Percentiles rank a stretch among this genome's conserved stretches.
These are phyloP conservation scores for Aldabrachelys gigantea DNA, from an alignment of 2,113 vertebrate species.

Conservation along the genomic window DNA sequence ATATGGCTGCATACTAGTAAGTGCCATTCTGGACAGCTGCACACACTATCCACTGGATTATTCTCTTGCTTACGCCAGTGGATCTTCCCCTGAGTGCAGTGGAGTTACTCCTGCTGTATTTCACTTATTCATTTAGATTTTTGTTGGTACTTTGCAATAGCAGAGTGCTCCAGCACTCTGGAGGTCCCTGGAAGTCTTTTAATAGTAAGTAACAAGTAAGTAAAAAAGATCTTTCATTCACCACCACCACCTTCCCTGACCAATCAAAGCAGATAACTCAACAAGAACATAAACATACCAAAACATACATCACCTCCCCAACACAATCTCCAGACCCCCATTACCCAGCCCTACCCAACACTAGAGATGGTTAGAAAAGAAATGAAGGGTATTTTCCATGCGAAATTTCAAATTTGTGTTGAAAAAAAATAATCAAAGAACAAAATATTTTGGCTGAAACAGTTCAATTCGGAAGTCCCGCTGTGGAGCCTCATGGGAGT, in stretches of 20 bases:
- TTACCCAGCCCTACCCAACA: not conserved
- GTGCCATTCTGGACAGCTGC: not conserved
- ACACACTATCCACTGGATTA: not conserved
- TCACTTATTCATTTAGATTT: not conserved
- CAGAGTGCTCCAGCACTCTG: no score
- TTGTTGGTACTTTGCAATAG: not conserved
- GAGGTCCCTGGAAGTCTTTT: not conserved
- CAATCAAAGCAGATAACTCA: not conserved
- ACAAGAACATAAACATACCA: not conserved
- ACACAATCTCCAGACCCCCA: not conserved
- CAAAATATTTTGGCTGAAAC: not conserved
- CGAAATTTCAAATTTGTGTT: not conserved
- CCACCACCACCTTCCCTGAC: not conserved
- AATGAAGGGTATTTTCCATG: not conserved
- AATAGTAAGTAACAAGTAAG: not conserved
- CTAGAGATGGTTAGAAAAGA: not conserved
- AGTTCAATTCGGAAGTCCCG: not conserved
- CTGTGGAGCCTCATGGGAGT: not conserved
- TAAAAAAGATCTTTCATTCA: not conserved
- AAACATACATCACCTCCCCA: not conserved
- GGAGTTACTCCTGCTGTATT: not conserved
- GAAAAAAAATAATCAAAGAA: rapidly evolving
- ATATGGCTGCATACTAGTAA: not conserved
- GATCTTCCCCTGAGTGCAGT: not conserved
- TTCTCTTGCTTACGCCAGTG: not conserved